Evolutionary conservation across 2,797 vertebrate genomes (phyloP), one percentile per base, ranked within the genome.

Genomic region (Cheirogaleus major): DNA sequence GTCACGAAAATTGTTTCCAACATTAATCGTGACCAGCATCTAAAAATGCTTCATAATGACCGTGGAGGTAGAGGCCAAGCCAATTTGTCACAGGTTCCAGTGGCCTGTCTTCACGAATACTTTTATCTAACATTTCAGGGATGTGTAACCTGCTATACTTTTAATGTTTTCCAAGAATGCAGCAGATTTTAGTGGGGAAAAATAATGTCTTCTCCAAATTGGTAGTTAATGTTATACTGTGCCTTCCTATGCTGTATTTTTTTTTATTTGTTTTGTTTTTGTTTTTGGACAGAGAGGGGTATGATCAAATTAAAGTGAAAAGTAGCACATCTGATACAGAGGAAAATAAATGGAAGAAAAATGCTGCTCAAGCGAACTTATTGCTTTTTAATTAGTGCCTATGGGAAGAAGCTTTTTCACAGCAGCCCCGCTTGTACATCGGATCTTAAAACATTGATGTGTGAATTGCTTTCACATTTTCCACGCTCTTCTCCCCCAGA

Each of bases 321-420:
- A 76, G 91, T n/a, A 91, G 43, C 76, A 38, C 17, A 38, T 95
- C 83, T 89, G 90, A 63, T 81, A 73, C 43, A 76, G 86, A 95
- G 93, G 75, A 63, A 87, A 96, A 57, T 59, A 95, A 96, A 83
- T 22, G 4, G 79, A 92, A 97, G 84, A 55, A 27, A 96, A 95
- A 93, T 14, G 32, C 72, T 92, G 94, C 89, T 87, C 38, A 12
- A 65, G 95, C 52, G 92, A 97, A 79, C 81, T 96, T 97, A 97
- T 13, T 97, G 97, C 98, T 97, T 97, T 98, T 98, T 98, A 98
- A 98, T 98, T 98, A 98, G 97, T 93, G 98, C 98, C 98, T 96
- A 13, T 97, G 98, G 98, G 98, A 98, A 97, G 97, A 92, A 32
- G 91, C 91, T 93, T 97, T 95, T 95, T 95, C 69, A 17, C 91